A percentile compares a stretch with the other conserved stretches of the same genome.
phyloP scores from a whole-genome alignment of 2,113 vertebrate genomes.

The Gasterosteus nipponicus region DNA sequence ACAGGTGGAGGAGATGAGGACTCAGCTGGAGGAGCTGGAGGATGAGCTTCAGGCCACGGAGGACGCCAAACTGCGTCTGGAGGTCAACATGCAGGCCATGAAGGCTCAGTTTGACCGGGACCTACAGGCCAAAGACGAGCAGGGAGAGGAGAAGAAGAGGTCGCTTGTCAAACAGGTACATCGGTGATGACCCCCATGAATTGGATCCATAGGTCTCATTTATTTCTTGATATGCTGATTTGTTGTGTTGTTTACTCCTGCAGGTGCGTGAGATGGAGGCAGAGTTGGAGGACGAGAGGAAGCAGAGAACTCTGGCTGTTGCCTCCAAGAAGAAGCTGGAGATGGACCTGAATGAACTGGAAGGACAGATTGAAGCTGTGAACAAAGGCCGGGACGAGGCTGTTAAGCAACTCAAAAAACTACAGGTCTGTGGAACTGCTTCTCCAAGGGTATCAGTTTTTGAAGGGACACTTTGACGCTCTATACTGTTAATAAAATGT shows the following conservation, averaged over 20 bases:
- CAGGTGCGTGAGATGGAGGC: constrained; percentile 97
- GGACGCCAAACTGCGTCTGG: constrained; percentile 94
- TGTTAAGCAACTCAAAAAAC: constrained; percentile 94
- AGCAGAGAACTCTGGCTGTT: constrained; percentile 92
- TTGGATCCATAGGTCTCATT: not conserved
- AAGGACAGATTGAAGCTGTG: constrained; percentile 92
- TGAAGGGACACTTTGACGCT: not conserved
- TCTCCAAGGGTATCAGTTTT: not conserved
- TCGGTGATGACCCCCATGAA: not conserved
- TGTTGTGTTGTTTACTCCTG: not conserved
- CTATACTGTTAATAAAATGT: no score
- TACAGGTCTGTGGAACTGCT: constrained; percentile 81
- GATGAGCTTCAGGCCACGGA: constrained; percentile 98
- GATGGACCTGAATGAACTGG: constrained; percentile 95
- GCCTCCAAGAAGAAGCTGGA: constrained; percentile 97
- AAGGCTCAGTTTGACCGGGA: constrained; percentile 97
- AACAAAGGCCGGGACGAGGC: constrained; percentile 96
- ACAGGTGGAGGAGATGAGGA: constrained; percentile 96
- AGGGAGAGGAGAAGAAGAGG: constrained; percentile 96
- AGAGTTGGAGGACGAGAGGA: constrained; percentile 95
- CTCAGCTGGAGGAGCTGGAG: constrained; percentile 96
- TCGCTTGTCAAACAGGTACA: constrained; percentile 93
- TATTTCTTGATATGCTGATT: not conserved
- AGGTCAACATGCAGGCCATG: constrained; percentile 99
- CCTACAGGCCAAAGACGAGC: constrained; percentile 91